Evolutionary conservation across 2,888 invertebrate genomes (phyloP).

Genomic region (Patella caerulea): DNA sequence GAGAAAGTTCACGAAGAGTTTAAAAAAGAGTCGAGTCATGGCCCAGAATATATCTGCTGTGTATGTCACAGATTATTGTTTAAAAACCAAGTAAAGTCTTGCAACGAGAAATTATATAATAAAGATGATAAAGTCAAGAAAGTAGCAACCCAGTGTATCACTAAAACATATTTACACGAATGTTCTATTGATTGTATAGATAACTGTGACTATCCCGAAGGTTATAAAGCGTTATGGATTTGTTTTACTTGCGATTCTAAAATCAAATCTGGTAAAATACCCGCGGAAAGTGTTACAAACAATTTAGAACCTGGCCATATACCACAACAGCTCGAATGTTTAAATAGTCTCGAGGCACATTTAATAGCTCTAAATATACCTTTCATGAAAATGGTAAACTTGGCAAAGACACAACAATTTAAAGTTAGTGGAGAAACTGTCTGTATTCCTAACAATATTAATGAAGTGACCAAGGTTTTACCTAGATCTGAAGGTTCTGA

Average conservation of each 20-base stretch:
- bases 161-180: background rate
- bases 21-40: background rate
- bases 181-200: background rate
- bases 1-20: background rate
- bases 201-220: background rate
- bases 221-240: background rate
- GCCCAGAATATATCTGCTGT: background rate
- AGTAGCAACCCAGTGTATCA: background rate
- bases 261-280: slow-evolving; percentile 1
- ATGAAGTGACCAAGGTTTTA: background rate
- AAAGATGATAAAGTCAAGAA: background rate
- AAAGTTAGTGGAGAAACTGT: background rate
- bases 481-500: background rate
- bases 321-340: background rate
- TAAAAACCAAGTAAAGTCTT: background rate
- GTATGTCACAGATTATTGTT: background rate
- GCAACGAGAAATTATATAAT: background rate
- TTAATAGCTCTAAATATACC: slow-evolving; percentile 2
- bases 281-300: slow-evolving; percentile 1
- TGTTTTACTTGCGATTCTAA: background rate
- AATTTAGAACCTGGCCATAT: background rate
- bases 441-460: slow-evolving; percentile 3
- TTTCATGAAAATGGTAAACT: background rate
- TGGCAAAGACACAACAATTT: background rate
- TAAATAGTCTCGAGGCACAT: background rate